Evolutionary conservation across 2,888 invertebrate species (phyloP).

Genomic region (Lottia scabra): DNA sequence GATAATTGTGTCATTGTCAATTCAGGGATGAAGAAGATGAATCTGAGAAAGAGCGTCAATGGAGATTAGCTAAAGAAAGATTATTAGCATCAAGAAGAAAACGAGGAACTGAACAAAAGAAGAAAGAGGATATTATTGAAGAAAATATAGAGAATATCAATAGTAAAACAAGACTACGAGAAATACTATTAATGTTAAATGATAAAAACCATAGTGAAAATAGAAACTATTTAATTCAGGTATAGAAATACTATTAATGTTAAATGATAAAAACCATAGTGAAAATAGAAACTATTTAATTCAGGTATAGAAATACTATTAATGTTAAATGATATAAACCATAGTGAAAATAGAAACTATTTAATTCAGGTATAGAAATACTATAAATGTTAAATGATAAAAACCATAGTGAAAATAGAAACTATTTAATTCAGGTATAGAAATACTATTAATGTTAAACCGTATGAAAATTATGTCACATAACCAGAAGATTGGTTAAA

Average conservation of each 20-base stretch:
- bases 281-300: slow-evolving; percentile 52
- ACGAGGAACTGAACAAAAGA: slow-evolving; percentile 20
- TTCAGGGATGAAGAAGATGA: slow-evolving; percentile 32
- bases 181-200: slow-evolving; percentile 47
- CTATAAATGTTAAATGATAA: too few relatives aligned
- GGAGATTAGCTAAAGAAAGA: slow-evolving; percentile 53
- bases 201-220: slow-evolving; percentile 58
- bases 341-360: too few relatives aligned
- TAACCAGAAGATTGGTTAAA: too few relatives aligned
- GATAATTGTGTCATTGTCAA: not conserved
- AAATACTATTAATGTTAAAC: too few relatives aligned
- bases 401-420: too few relatives aligned
- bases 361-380: too few relatives aligned
- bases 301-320: slow-evolving; percentile 21
- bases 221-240: slow-evolving; percentile 41
- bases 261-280: slow-evolving; percentile 54
- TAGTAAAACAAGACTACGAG: slow-evolving; percentile 46
- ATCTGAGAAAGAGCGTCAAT: slow-evolving; percentile 50
- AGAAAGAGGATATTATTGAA: slow-evolving; percentile 29
- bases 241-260: slow-evolving; percentile 43
- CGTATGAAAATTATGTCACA: too few relatives aligned
- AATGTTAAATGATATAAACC: too few relatives aligned
- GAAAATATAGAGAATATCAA: slow-evolving; percentile 34
- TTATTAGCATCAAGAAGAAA: slow-evolving; percentile 46
- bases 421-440: too few relatives aligned